A percentile compares a stretch with the other conserved stretches of the same genome.
phyloP scores from a whole-genome alignment of 2,113 vertebrate genomes.

The Gulo gulo region DNA sequence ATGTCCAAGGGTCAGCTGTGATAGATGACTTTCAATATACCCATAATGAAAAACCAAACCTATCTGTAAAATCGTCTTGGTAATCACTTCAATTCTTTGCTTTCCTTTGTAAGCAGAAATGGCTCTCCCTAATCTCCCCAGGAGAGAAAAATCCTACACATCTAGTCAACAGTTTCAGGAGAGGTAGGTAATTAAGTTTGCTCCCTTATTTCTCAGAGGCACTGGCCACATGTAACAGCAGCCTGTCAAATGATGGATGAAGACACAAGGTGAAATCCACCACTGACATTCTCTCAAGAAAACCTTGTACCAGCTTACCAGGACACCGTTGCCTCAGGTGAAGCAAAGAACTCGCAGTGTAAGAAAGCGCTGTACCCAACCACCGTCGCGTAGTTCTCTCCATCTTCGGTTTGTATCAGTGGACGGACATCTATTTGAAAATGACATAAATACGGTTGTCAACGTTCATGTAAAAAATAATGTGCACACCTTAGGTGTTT shows the following conservation, averaged over 20 bases:
- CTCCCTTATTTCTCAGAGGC: neutral
- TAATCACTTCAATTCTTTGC: neutral
- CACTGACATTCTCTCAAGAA: neutral
- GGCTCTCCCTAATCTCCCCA: neutral
- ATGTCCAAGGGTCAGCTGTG: neutral
- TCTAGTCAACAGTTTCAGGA: neutral
- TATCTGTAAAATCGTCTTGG: neutral
- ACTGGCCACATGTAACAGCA: neutral
- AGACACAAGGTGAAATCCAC: neutral
- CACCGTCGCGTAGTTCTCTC: constrained; percentile 87
- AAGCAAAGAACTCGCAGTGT: constrained; percentile 92
- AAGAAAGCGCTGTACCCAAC: constrained; percentile 86
- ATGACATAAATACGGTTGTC: neutral
- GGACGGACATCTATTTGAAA: constrained; percentile 88
- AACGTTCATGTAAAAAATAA: neutral
- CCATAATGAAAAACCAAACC: neutral
- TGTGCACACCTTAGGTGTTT: neutral
- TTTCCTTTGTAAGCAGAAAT: neutral
- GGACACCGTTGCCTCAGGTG: constrained; percentile 86
- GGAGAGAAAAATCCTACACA: neutral
- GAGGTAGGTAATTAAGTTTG: neutral
- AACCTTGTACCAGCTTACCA: constrained; percentile 84
- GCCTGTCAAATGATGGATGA: neutral
- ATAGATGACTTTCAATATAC: neutral
- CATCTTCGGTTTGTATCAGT: constrained; percentile 90